Base-by-base conservation (phyloP, 2,797 vertebrate species). In the Moxostoma hubbsi region DNA sequence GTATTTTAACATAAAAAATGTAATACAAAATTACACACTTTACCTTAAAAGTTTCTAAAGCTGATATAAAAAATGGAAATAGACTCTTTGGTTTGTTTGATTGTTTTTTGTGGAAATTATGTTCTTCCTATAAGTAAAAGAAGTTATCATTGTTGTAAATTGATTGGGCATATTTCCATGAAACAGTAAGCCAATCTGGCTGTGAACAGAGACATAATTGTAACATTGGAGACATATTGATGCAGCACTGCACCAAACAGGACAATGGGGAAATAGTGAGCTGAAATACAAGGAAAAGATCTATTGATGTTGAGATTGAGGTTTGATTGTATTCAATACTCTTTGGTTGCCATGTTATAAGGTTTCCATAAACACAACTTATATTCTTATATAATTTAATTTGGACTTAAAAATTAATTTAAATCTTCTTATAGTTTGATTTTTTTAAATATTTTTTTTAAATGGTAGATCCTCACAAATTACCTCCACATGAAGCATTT, bases 281-380 rank as follows among this genome's bases (percentile, higher is more conserved):
- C 57, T 61, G 58, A 74, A 45, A 70, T 64, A 67, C 45, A 78
- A 78, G 24, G 13, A 15, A 70, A 82, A 74, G 57, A 81, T 83
- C 12, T 74, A 78, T 69, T 59, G 64, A 68, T 16, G 63, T 69
- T 69, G 74, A 77, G 74, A 70, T 46, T 53, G 50, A 81, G 46
- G 77, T 83, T 77, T 62, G 47, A 83, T 81, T 83, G 79, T 74
- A 65, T 81, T 83, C 47, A 53, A 77, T 68, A 65, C 15, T 75
- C 50, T 79, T 18, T 47, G 54, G 61, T 55, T 62, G 6, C n/a
- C 36, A 13, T 11, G 50, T 7, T 46, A 46, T 53, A 4, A 7
- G 43, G 15, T 61, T 13, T 67, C 24, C 73, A 47, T 58, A 73
- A 9, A 71, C 16, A 61, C 1, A 36, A 9, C 46, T 65, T 53